A percentile compares a stretch with the other conserved stretches of the same genome.
phyloP scores from a whole-genome alignment of 2,888 invertebrate genomes.

The Invenusta paracnida region DNA sequence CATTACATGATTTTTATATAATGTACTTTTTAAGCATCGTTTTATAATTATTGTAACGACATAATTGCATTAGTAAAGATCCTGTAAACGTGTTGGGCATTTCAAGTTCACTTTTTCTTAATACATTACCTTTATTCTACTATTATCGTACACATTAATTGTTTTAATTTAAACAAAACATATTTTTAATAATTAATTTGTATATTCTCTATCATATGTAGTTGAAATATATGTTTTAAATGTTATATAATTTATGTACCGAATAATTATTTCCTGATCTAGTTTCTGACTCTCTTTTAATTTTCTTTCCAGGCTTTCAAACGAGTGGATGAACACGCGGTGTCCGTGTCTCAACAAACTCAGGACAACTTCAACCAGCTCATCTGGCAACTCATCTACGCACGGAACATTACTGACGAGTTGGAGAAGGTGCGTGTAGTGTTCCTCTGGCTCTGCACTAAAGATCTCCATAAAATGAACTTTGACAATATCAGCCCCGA shows the following conservation, averaged over 20 bases:
- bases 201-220: not conserved
- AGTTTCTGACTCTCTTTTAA: not conserved
- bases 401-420: conserved; percentile 59
- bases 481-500: conserved; percentile 56
- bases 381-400: conserved; percentile 60
- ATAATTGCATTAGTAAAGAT: too few relatives aligned
- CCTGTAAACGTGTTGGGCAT: too few relatives aligned
- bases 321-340: conserved; percentile 59
- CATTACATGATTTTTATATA: too few relatives aligned
- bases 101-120: too few relatives aligned
- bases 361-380: conserved; percentile 59
- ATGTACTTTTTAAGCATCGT: too few relatives aligned
- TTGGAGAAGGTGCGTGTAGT: conserved; percentile 61
- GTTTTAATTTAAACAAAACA: too few relatives aligned
- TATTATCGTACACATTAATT: too few relatives aligned
- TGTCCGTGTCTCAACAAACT: conserved; percentile 59
- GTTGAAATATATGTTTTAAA: not conserved
- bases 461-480: conserved; percentile 58
- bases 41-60: too few relatives aligned
- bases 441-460: conserved; percentile 60
- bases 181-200: too few relatives aligned
- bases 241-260: not conserved
- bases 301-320: conserved; percentile 48
- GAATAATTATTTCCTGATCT: not conserved
- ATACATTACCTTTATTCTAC: too few relatives aligned